Base-by-base conservation (phyloP, 1,140 invertebrate species). In the Euglossa dilemma region DNA sequence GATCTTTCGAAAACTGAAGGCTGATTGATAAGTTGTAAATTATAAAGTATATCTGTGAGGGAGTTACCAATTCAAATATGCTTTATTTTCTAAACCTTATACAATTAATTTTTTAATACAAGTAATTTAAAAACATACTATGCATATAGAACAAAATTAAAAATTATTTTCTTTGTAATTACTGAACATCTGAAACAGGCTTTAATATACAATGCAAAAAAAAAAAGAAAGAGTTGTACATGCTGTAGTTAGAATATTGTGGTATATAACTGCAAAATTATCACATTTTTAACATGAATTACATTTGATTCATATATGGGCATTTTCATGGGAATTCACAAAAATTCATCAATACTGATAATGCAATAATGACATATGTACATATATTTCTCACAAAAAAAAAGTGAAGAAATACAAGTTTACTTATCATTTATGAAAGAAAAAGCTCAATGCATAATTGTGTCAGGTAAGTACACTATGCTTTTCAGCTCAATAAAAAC, bases 381-480 rank as follows among this genome's bases (percentile, higher is more conserved):
- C 36, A 78, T 77, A 83, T 50, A 83, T 70, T 78, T 77, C 56
- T 57, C 50, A 70, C 28, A 57, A 57, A 67, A 64, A 6, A 20
- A 71, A 69, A 63, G 18, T 28, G 9, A 73, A 16, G 12, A 56
- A 45, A 64, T 43, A 80, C 25, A 74, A 67, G 61, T 80, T 59
- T 80, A 74, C 54, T 74, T 84, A 80, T 63, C 45, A 78, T 83
- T 83, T 50, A 43, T 5, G 2, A 36, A 75, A 43, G 56, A 36
- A 66, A 36, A 74, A 80, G 67, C 64, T 85, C 67, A 77, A 85
- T 85, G 67, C 84, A 77, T 57, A 54, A 45, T 71, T 52, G 72
- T 86, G 70, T 25, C 70, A 86, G 85, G 85, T 86, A 86, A 86
- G 85, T 86, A 66, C 61, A 63, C 52, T 74, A 77, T 3, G 45